phyloP scores from a whole-genome alignment of 1,140 invertebrate species.

The Acyrthosiphon pisum region DNA sequence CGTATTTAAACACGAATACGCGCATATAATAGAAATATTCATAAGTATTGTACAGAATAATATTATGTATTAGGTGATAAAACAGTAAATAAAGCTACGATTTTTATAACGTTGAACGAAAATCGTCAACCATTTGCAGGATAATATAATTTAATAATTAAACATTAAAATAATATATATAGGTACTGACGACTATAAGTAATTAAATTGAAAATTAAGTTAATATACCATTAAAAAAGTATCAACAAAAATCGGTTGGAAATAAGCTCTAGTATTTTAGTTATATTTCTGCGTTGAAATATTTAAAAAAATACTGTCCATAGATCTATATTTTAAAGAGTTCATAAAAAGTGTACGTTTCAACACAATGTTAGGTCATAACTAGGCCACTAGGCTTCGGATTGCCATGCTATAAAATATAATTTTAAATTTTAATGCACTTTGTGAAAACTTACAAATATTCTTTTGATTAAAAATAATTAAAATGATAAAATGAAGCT shows the following conservation, averaged over 20 bases:
- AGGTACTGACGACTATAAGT: background rate
- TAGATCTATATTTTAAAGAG: background rate
- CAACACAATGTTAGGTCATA: background rate
- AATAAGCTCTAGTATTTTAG: rapidly evolving
- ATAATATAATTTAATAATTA: background rate
- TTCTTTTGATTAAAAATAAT: background rate
- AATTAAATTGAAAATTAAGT: background rate
- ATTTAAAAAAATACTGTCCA: background rate
- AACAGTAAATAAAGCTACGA: background rate
- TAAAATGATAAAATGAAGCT: background rate
- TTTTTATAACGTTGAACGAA: background rate
- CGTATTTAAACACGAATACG: background rate
- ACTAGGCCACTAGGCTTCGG: too few species aligned
- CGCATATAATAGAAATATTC: background rate
- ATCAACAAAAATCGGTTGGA: background rate
- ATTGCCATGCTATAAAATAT: background rate
- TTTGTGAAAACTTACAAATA: background rate
- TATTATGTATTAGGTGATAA: background rate
- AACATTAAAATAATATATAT: background rate
- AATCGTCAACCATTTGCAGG: background rate
- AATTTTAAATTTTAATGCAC: background rate
- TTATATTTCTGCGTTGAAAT: background rate
- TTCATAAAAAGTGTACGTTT: background rate
- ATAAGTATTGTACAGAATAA: background rate
- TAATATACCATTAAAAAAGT: background rate